Evolutionary conservation across 2,113 vertebrate species (phyloP), one percentile per base, ranked within the genome.

Genomic region (Lasiurus borealis): DNA sequence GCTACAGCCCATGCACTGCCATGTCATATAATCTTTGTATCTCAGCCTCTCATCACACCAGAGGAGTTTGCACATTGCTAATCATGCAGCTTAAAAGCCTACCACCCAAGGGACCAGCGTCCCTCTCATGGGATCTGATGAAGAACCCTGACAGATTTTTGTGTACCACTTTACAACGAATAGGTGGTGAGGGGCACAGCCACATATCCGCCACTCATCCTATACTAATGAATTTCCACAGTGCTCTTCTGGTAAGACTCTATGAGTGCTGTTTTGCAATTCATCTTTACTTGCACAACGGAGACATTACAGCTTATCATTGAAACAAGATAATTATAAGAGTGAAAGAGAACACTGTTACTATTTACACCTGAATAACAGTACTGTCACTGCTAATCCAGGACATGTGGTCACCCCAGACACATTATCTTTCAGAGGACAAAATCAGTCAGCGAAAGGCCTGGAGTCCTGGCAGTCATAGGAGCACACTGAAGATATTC

Each of bases 381-480:
- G 10, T 21, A 48, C 64, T 68, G 18, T 64, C 40, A 11, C 15
- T 86, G 23, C 73, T 90, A 89, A 75, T 69, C 34, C 54, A 73
- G 34, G 73, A 31, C 6, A 52, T 15, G 10, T 15, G 44, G n/a
- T 50, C 18, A 31, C 14, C 34, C 25, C 87, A 80, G 13, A 50
- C 31, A 44, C 1, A 29, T 13, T 85, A 34, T 19, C 31, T 73
- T 95, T 85, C 21, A 69, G 46, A 72, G 80, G 9, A 89, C 9
- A 91, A 90, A 85, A 48, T 48, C 8, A 62, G 40, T 12, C 9
- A 86, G 21, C 52, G 1, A 69, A 91, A 72, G 3, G 2, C 18
- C 76, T 91, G 75, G 3, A 88, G 87, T 89, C 31, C 72, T 93
- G 46, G 75, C 82, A 91, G 59, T 84, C 50, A 16, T 57, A 18